phyloP scores from a whole-genome alignment of 2,797 vertebrate genomes.

The Nannoperca australis region DNA sequence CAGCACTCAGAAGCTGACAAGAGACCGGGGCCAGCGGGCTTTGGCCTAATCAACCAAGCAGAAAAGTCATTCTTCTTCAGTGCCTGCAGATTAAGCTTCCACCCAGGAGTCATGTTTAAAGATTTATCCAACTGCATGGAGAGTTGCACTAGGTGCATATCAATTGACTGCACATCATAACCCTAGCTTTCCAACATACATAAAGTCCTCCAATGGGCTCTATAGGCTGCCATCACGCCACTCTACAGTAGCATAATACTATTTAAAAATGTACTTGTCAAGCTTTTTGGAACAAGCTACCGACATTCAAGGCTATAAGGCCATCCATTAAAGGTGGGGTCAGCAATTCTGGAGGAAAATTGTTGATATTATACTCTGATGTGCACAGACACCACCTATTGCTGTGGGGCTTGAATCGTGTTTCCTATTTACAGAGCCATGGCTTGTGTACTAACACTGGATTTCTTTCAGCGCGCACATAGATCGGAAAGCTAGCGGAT shows the following conservation, averaged over 20 bases:
- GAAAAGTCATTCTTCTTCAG: constrained; percentile 72
- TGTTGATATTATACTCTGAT: too few species aligned
- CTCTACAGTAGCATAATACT: background rate
- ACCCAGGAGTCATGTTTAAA: constrained; percentile 58
- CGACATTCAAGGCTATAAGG: background rate
- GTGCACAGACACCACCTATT: too few species aligned
- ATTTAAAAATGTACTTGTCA: constrained; percentile 23
- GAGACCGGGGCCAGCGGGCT: constrained; percentile 56
- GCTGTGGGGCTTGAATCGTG: too few species aligned
- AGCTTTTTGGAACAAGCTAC: constrained; percentile 23
- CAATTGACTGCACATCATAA: constrained; percentile 21
- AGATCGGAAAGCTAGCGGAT: too few species aligned
- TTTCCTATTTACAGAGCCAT: too few species aligned
- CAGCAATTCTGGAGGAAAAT: too few species aligned
- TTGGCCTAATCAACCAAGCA: constrained; percentile 69
- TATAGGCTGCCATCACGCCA: background rate
- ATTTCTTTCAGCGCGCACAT: too few species aligned
- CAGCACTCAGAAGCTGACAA: constrained; percentile 61
- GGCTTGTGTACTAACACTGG: too few species aligned
- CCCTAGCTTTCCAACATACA: background rate
- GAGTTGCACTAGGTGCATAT: constrained; percentile 35
- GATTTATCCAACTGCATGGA: constrained; percentile 51
- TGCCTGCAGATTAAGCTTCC: constrained; percentile 64
- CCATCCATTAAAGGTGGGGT: background rate
- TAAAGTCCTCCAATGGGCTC: background rate